phyloP scores from a whole-genome alignment of 2,113 vertebrate species.

The Chelonoidis abingdonii region DNA sequence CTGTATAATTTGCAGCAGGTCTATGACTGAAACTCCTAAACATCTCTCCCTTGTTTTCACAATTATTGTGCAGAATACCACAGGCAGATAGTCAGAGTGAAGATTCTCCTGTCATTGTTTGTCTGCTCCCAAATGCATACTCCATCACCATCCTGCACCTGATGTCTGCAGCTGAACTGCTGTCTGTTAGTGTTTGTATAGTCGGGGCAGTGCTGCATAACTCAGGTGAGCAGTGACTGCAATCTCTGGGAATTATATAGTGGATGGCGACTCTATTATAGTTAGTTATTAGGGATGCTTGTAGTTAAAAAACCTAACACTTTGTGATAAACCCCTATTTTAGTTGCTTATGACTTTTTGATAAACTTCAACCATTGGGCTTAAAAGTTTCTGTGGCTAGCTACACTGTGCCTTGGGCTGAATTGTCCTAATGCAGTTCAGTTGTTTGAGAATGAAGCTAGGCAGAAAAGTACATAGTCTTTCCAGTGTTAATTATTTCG shows the following conservation, averaged over 20 bases:
- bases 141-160: neutral
- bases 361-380: neutral
- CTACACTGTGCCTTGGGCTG: neutral
- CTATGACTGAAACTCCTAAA: neutral
- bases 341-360: neutral
- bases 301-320: neutral
- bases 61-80: neutral
- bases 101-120: neutral
- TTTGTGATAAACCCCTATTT: neutral
- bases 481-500: neutral
- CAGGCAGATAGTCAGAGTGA: neutral
- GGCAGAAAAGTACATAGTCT: neutral
- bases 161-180: neutral
- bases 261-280: neutral
- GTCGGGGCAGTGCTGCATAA: neutral
- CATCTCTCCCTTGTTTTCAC: neutral
- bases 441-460: neutral
- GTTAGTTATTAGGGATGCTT: neutral
- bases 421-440: neutral
- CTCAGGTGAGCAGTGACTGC: neutral
- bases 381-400: neutral
- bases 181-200: neutral
- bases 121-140: neutral
- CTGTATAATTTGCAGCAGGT: neutral
- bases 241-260: neutral